Conservation (phyloP, 2,888 invertebrate species). For the Toxonevra muliebris region DNA sequence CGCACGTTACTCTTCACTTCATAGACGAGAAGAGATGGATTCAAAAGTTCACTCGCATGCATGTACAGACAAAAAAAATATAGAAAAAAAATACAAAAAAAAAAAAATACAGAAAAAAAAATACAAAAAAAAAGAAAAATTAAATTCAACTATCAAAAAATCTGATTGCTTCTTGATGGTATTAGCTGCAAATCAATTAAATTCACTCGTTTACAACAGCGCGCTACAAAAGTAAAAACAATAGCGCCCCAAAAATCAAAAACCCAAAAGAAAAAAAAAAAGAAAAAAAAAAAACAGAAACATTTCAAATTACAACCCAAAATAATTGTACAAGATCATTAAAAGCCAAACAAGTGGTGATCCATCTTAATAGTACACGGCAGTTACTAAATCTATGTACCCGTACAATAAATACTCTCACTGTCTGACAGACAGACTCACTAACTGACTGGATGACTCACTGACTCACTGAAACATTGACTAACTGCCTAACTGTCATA, state of each 20-base stretch:
- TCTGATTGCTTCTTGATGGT: neutral
- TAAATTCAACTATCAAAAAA: too few relatives aligned
- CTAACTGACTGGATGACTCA: too few relatives aligned
- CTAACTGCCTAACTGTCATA: too few relatives aligned
- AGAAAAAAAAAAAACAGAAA: conserved; percentile 15
- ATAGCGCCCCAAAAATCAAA: too few relatives aligned
- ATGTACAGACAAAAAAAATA: conserved; percentile 10
- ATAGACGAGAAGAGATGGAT: neutral
- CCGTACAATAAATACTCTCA: neutral
- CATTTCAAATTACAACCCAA: conserved; percentile 7
- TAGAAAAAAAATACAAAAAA: too few relatives aligned
- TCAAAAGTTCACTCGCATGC: neutral
- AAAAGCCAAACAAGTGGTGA: conserved; percentile 15
- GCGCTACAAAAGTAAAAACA: conserved; percentile 3
- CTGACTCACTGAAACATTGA: too few relatives aligned
- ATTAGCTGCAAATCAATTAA: conserved; percentile 36
- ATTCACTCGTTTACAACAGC: conserved; percentile 23
- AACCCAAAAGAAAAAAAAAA: neutral
- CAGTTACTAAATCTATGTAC: neutral
- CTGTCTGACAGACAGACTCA: too few relatives aligned
- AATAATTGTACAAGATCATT: conserved; percentile 21
- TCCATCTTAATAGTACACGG: conserved; percentile 12
- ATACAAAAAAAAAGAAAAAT: conserved; percentile 22
- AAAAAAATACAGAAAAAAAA: neutral
- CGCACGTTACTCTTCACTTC: neutral